phyloP scores from a whole-genome alignment of 2,797 vertebrate genomes.

The Argyrosomus regius region DNA sequence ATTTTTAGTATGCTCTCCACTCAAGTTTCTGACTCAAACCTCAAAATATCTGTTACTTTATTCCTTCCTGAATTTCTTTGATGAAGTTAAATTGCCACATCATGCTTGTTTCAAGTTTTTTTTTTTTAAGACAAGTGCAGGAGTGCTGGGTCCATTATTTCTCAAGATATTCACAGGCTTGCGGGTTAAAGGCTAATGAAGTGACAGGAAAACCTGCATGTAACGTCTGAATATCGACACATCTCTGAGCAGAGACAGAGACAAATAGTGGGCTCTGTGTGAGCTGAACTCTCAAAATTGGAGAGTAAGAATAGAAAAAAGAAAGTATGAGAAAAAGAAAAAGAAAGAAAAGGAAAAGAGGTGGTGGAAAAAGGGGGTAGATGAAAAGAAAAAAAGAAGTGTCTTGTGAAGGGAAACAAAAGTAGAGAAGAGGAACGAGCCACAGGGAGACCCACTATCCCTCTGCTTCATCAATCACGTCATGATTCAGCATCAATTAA shows the following conservation, averaged over 20 bases:
- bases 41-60: background rate
- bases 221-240: slow-evolving; percentile 5
- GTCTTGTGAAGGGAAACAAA: slow-evolving; percentile 3
- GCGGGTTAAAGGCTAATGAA: background rate
- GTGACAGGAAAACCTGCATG: background rate
- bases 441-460: slow-evolving; percentile 70
- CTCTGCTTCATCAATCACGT: slow-evolving; percentile 27
- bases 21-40: background rate
- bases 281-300: slow-evolving; percentile 18
- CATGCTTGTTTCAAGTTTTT: background rate
- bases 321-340: background rate
- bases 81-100: background rate
- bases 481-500: slow-evolving; percentile 22
- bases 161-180: background rate
- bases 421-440: slow-evolving; percentile 4
- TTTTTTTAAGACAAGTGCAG: background rate
- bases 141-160: background rate
- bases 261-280: slow-evolving; percentile 47
- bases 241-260: slow-evolving; percentile 24
- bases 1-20: background rate
- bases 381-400: background rate
- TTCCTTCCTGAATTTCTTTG: background rate
- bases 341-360: background rate
- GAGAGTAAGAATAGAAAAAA: slow-evolving; percentile 15
- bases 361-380: background rate